Base-by-base conservation (phyloP, 1,140 invertebrate species). In the Homalodisca vitripennis region DNA sequence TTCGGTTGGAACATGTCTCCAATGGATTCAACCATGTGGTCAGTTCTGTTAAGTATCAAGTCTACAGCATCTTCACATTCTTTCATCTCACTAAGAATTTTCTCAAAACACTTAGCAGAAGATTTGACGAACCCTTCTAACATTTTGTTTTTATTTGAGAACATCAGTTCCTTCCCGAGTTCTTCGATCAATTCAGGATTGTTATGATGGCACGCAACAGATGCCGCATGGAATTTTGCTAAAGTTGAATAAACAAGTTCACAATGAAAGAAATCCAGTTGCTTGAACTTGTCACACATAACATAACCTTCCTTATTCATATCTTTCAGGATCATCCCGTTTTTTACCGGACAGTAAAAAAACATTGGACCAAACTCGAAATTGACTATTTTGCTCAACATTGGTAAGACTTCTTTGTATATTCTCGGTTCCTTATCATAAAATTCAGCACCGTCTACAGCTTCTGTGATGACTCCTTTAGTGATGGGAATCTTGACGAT, bases 151-250 rank as follows among this genome's bases (percentile, higher is more conserved):
- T n/a, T n/a, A n/a, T n/a, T n/a, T n/a, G n/a, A n/a, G n/a, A n/a
- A n/a, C n/a, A n/a, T n/a, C n/a, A n/a, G n/a, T 63, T 63, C 60
- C 1, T 20, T 32, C 12, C 60, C 60, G 6, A 32, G 2, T 14
- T 17, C 17, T 32, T 64, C 20, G 17, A 29, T n/a, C 27, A 63
- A 32, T 2, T 82, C 75, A 0, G 83, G 82, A 32, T 81, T 81
- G 22, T 85, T 80, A 0, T 80, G 68, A 27, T 83, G 84, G 55
- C 82, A 76, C 0, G 84, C 85, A 10, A 88, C 82, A 0, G 85
- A 82, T 13, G 84, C 75, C 0, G 84, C 84, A 70, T 88, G 86
- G 71, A 84, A 86, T 68, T 78, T 77, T 0, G 85, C 86, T 70
- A 88, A 63, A 13, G 81, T 77, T 31, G 78, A 73, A 1, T 87